A percentile compares a stretch with the other conserved stretches of the same genome.
Evolutionary conservation across 2,888 invertebrate genomes (phyloP).

Genomic region (Phengaris arion): DNA sequence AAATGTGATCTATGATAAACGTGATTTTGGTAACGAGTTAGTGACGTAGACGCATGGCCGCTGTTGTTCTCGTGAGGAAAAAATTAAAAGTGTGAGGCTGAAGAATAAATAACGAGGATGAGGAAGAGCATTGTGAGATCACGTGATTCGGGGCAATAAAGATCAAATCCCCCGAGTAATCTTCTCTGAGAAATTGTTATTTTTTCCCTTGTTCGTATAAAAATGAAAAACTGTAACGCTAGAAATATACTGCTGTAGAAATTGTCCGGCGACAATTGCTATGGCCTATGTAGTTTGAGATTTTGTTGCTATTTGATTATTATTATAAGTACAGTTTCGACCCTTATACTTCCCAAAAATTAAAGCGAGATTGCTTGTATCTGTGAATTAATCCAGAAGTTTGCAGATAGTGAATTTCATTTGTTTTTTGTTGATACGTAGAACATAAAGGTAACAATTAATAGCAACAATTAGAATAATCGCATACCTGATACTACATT

Average conservation of each 20-base stretch:
- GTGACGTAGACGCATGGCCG: slow-evolving; percentile 65
- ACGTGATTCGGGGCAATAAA: slow-evolving; percentile 75
- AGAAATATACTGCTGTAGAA: slow-evolving; percentile 33
- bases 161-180: slow-evolving; percentile 47
- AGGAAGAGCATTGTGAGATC: slow-evolving; percentile 75
- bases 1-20: slow-evolving; percentile 78
- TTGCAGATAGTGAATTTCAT: background rate
- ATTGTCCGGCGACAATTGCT: slow-evolving; percentile 19
- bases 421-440: background rate
- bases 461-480: background rate
- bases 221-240: slow-evolving; percentile 59
- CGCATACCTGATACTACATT: slow-evolving; percentile 10
- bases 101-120: slow-evolving; percentile 69
- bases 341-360: too few relatives aligned
- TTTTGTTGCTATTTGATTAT: background rate
- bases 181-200: slow-evolving; percentile 64
- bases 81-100: slow-evolving; percentile 67
- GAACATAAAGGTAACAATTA: slow-evolving; percentile 6
- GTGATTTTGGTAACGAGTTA: slow-evolving; percentile 76
- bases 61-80: slow-evolving; percentile 55
- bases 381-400: too few relatives aligned
- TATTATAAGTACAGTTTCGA: background rate
- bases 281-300: slow-evolving; percentile 2
- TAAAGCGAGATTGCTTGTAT: too few relatives aligned
- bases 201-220: slow-evolving; percentile 55